Conservation (phyloP, 2,797 vertebrate genomes). For the Phrynocephalus guinanensis region DNA sequence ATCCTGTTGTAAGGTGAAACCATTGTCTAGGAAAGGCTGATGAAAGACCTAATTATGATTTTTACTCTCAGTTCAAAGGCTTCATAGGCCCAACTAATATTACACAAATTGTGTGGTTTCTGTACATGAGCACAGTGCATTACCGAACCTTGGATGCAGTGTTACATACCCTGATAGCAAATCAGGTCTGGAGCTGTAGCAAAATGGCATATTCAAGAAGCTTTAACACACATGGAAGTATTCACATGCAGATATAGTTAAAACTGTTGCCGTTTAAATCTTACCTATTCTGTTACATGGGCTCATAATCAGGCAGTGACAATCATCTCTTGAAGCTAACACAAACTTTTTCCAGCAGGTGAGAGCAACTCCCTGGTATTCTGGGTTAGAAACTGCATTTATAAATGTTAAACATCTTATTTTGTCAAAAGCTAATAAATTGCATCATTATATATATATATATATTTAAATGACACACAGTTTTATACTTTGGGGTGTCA, state of each 20-base stretch:
- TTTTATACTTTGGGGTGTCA: conserved; percentile 43
- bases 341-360: conserved; percentile 27
- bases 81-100: not conserved
- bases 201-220: not conserved
- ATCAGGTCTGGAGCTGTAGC: too few species aligned
- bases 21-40: not conserved
- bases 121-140: not conserved
- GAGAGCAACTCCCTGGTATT: not conserved
- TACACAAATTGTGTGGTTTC: not conserved
- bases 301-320: not conserved
- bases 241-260: conserved; percentile 5
- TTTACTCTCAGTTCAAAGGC: not conserved
- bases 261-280: not conserved
- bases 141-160: not conserved
- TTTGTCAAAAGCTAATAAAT: conserved; percentile 36
- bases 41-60: not conserved
- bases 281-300: not conserved
- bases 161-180: not conserved
- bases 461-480: conserved; percentile 31
- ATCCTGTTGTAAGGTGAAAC: too few species aligned
- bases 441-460: conserved; percentile 15
- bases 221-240: not conserved
- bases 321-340: conserved; percentile 10
- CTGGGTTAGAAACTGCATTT: not conserved
- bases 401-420: conserved; percentile 24